phyloP scores from a whole-genome alignment of 1,140 invertebrate species.

The Macrobrachium rosenbergii region DNA sequence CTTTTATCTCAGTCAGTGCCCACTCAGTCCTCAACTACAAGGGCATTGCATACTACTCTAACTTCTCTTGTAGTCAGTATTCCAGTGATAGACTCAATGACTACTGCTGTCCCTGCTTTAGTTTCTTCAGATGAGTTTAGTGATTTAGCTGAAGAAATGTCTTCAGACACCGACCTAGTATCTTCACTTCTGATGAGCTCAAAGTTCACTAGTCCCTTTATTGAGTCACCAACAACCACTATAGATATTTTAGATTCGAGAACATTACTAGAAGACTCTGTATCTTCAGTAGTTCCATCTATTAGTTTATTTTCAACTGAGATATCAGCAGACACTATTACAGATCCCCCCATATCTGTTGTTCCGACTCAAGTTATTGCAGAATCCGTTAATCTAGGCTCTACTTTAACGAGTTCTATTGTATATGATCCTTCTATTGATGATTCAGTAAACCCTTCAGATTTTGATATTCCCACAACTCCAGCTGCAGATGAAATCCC shows the following conservation, averaged over 20 bases:
- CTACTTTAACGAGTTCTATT: neutral
- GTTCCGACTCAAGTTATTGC: no score
- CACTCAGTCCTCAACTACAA: constrained; percentile 47
- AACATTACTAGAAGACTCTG: no score
- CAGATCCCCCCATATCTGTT: no score
- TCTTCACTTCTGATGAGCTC: no score
- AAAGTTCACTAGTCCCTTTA: no score
- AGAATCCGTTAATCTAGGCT: neutral
- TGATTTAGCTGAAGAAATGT: no score
- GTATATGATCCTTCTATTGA: neutral
- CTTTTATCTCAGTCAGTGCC: constrained; percentile 53
- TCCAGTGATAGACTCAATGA: constrained; percentile 17
- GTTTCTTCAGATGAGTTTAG: neutral
- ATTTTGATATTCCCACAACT: neutral
- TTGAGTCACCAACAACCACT: no score
- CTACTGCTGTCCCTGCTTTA: constrained; percentile 30
- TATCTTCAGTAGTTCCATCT: no score
- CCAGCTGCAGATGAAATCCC: neutral
- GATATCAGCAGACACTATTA: no score
- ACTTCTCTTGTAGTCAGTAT: constrained; percentile 20
- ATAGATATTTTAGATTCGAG: no score
- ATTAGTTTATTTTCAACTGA: no score
- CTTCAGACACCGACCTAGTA: no score
- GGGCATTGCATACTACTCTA: constrained; percentile 28
- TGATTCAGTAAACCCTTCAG: neutral